These are phyloP conservation scores for Trichomalopsis sarcophagae DNA, from an alignment of 1,140 invertebrate genomes.

Conservation along the genomic window DNA sequence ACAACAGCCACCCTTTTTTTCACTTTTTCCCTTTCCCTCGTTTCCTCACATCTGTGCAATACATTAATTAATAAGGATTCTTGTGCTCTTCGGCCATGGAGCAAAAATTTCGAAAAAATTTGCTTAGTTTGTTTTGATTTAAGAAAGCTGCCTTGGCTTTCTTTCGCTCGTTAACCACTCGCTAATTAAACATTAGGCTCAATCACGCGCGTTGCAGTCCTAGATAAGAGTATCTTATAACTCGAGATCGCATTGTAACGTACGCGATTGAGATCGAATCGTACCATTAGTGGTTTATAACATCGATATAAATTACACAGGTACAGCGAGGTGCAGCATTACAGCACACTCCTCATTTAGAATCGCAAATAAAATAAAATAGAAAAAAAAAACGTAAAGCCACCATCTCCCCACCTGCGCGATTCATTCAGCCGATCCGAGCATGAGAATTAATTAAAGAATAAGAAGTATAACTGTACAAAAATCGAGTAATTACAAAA, in stretches of 20 bases:
- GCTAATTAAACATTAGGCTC: constrained; percentile 50
- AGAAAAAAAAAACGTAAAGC: constrained; percentile 49
- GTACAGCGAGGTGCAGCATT: constrained; percentile 52
- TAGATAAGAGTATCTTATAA: constrained; percentile 52
- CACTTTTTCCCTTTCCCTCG: constrained; percentile 45
- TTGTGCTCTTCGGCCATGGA: constrained; percentile 44
- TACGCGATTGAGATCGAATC: constrained; percentile 52
- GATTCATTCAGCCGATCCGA: constrained; percentile 53
- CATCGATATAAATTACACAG: constrained; percentile 55
- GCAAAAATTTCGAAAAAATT: constrained; percentile 54
- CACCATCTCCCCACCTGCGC: constrained; percentile 52
- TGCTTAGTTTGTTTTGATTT: constrained; percentile 50
- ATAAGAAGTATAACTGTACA: constrained; percentile 54
- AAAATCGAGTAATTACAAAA: constrained; percentile 57
- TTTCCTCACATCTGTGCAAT: constrained; percentile 53
- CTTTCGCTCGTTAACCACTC: constrained; percentile 48
- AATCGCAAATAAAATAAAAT: constrained; percentile 53
- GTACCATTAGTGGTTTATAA: constrained; percentile 49
- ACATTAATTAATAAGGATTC: constrained; percentile 48
- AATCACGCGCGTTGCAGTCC: constrained; percentile 52
- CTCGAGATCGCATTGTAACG: constrained; percentile 52
- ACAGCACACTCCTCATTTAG: constrained; percentile 49
- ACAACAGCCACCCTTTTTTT: constrained; percentile 48
- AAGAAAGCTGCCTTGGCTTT: constrained; percentile 47
- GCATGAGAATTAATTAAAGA: constrained; percentile 53